phyloP scores from a whole-genome alignment of 2,113 vertebrate genomes.

The Phalacrocorax pelagicus region DNA sequence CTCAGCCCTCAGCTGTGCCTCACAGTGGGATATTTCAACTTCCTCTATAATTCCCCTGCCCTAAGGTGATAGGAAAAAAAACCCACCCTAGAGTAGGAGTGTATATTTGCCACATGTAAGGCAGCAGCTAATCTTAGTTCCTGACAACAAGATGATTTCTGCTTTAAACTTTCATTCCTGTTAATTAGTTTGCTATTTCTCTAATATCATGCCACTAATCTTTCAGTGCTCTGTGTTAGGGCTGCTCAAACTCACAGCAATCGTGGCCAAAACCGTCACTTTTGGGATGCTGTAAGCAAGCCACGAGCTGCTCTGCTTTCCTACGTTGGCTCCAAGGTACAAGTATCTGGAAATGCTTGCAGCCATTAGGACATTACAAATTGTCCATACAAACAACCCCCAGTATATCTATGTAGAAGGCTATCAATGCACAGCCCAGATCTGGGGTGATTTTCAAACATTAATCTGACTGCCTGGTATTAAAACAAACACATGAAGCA shows the following conservation, averaged over 20 bases:
- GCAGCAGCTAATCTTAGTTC: neutral
- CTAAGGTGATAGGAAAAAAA: neutral
- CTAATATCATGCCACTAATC: neutral
- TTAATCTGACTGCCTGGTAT: neutral
- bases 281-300: neutral
- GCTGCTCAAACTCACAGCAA: neutral
- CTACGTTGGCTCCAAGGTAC: fast-evolving
- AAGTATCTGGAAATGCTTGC: neutral
- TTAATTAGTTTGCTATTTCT: neutral
- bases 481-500: neutral
- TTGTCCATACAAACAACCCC: neutral
- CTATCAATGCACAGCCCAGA: neutral
- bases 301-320: neutral
- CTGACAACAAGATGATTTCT: neutral
- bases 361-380: neutral
- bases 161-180: neutral
- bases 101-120: neutral
- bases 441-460: neutral
- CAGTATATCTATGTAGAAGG: neutral
- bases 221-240: neutral
- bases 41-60: neutral
- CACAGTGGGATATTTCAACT: neutral
- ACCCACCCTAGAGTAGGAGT: neutral
- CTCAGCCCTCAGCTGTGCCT: neutral
- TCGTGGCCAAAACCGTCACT: neutral